These are phyloP conservation scores for Mythimna vitellina DNA, from an alignment of 2,888 invertebrate species.

Conservation along the genomic window DNA sequence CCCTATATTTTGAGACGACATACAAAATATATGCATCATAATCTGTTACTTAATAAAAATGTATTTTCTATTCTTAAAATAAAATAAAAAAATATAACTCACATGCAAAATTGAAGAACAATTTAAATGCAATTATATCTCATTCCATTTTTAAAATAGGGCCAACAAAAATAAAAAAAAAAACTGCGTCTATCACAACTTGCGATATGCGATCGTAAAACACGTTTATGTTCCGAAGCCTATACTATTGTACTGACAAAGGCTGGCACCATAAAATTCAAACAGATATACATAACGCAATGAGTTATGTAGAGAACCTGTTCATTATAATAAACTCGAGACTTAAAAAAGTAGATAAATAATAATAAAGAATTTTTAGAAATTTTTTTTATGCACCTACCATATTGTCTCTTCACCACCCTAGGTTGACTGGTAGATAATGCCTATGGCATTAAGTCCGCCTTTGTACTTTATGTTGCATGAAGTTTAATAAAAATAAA, in stretches of 20 bases:
- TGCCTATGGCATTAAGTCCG: too few relatives aligned
- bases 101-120: not conserved
- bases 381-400: too few relatives aligned
- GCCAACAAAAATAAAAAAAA: not conserved
- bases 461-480: too few relatives aligned
- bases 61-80: not conserved
- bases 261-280: not conserved
- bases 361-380: too few relatives aligned
- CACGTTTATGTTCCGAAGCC: conserved; percentile 40
- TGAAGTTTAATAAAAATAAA: too few relatives aligned
- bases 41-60: too few relatives aligned
- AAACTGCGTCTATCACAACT: not conserved
- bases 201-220: conserved; percentile 3
- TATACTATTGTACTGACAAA: conserved; percentile 23
- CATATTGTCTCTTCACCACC: too few relatives aligned
- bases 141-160: not conserved
- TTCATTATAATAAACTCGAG: too few relatives aligned
- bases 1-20: not conserved
- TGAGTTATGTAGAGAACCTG: not conserved
- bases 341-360: too few relatives aligned
- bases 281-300: not conserved
- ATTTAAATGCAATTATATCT: not conserved
- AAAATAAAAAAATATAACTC: not conserved
- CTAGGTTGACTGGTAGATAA: too few relatives aligned
- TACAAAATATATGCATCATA: not conserved